These are phyloP conservation scores for Chaetodon trifasciatus DNA, from an alignment of 2,797 vertebrate genomes.

Conservation along the genomic window DNA sequence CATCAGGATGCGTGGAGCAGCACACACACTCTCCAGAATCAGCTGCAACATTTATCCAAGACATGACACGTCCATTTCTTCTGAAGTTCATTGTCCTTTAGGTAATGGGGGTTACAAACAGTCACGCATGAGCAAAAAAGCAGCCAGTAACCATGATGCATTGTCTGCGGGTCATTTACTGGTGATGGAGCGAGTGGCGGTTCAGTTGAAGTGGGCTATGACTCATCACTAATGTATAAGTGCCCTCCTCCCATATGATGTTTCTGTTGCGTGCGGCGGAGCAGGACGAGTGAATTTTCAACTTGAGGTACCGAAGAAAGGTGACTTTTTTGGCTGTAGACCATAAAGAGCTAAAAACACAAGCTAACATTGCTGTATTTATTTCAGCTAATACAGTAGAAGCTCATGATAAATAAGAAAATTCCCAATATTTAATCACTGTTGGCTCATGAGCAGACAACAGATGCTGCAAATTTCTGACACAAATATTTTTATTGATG, in stretches of 20 bases:
- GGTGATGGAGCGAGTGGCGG: slow-evolving; percentile 71
- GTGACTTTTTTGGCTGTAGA: slow-evolving; percentile 7
- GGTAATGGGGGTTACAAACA: slow-evolving; percentile 72
- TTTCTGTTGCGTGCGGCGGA: slow-evolving; percentile 34
- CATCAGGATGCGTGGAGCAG: background rate
- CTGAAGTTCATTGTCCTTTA: slow-evolving; percentile 68
- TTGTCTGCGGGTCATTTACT: slow-evolving; percentile 52
- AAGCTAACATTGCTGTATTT: background rate
- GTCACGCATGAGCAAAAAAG: slow-evolving; percentile 41
- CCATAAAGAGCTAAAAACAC: slow-evolving; percentile 10
- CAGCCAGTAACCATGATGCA: slow-evolving; percentile 65
- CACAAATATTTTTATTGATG: slow-evolving; percentile 39
- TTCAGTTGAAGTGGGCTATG: slow-evolving; percentile 59
- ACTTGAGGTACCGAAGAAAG: slow-evolving; percentile 6
- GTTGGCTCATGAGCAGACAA: slow-evolving; percentile 4
- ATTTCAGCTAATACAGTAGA: background rate
- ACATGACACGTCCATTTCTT: slow-evolving; percentile 38
- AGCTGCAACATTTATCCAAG: slow-evolving; percentile 56
- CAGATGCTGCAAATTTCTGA: slow-evolving; percentile 17
- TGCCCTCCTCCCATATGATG: slow-evolving; percentile 36
- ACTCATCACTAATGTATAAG: slow-evolving; percentile 66
- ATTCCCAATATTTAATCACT: slow-evolving; percentile 3
- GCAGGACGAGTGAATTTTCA: slow-evolving; percentile 37
- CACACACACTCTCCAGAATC: slow-evolving; percentile 25
- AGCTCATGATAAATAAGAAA: background rate